phyloP scores from a whole-genome alignment of 2,888 invertebrate species.

The Celastrina argiolus region DNA sequence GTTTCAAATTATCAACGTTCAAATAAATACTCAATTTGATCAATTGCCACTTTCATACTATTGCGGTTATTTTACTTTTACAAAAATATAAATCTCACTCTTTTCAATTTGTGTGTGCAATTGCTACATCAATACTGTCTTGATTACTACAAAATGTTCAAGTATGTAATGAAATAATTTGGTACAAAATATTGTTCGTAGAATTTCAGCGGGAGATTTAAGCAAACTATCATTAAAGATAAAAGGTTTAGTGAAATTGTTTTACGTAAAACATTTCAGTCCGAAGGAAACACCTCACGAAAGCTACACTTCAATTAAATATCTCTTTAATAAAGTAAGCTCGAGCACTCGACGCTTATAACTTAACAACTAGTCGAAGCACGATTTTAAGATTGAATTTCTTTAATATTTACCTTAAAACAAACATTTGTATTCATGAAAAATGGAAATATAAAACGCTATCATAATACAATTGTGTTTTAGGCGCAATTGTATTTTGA shows the following conservation, averaged over 20 bases:
- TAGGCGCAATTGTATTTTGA: not conserved
- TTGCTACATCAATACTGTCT: too few relatives aligned
- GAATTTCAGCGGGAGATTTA: not conserved
- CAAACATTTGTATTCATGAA: constrained; percentile 7
- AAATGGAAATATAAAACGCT: not conserved
- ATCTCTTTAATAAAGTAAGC: constrained; percentile 20
- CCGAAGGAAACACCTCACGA: constrained; percentile 10
- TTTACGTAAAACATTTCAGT: constrained; percentile 15
- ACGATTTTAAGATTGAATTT: not conserved
- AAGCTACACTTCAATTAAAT: constrained; percentile 20
- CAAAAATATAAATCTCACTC: too few relatives aligned
- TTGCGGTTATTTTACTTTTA: too few relatives aligned
- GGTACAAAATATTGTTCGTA: constrained; percentile 2
- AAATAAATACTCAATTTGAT: not conserved
- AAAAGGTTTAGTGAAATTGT: not conserved
- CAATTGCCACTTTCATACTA: too few relatives aligned
- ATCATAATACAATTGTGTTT: too few relatives aligned
- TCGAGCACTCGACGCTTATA: constrained; percentile 2
- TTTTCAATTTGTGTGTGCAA: too few relatives aligned
- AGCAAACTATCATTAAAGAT: not conserved
- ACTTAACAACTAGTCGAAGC: constrained; percentile 9
- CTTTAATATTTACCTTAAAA: not conserved
- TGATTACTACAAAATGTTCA: not conserved
- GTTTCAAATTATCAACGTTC: not conserved
- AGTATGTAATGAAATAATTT: not conserved